Base-by-base conservation (phyloP, 2,797 vertebrate genomes). In the Anguilla anguilla region DNA sequence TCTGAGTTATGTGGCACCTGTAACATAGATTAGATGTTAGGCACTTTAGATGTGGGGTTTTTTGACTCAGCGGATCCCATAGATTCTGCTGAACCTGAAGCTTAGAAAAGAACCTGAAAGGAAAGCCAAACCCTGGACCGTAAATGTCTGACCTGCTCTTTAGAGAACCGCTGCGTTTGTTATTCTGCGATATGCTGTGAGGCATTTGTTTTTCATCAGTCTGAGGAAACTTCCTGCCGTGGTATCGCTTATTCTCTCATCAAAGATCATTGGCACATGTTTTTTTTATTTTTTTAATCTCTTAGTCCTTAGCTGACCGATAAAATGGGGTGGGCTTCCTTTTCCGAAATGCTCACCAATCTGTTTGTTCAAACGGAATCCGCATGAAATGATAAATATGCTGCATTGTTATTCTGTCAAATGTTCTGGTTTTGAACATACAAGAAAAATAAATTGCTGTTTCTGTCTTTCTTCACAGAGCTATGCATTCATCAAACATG, bases 401-500 rank as follows among this genome's bases (percentile, higher is more conserved):
- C 13, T 79, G 13, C 13, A 74, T 39, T 72, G 67, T 31, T 79
- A 43, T 79, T 43, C 1, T 39, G 1, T 19, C 3, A 79, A 79
- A 39, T 46, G 17, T 19, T 79, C 31, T 43, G 15, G 3, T 79
- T 79, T 15, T 79, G 15, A 43, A 22, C 5, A 46, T 43, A 7
- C 6, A 79, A 43, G 15, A 79, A 51, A 7, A 51, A 1, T 3
- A 7, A 51, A 1, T 3, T 49, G 25, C 28, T 64, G 35, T 82
- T 91, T 91, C 87, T 94, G 51, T 89, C 90, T 93, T 92, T 15
- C 85, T 46, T 95, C 95, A 57, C 94, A 99, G 98, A 98, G 97
- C 94, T 99, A 98, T 15, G 94, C 95, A 0, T 99, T 99, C 93
- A 97, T 98, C 94, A 97, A 97, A 95, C 97, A 98, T 91, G 99